phyloP scores from a whole-genome alignment of 1,140 invertebrate genomes.

The Asobara japonica region DNA sequence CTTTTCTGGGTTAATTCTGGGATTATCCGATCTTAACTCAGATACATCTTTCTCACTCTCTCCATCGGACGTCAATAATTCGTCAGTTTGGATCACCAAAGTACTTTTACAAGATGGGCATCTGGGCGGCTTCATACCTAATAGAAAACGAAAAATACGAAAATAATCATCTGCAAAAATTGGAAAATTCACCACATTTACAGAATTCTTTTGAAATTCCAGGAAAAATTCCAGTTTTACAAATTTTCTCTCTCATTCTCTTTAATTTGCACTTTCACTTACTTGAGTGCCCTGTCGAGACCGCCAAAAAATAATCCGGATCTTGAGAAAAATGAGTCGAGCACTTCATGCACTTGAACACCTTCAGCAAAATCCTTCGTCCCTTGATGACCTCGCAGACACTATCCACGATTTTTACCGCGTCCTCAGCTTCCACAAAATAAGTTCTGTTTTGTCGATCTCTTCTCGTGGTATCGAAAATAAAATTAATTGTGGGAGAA shows the following conservation, averaged over 20 bases:
- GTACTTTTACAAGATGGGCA: constrained; percentile 72
- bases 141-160: constrained; percentile 19
- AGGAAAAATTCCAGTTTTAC: too few relatives aligned
- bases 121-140: constrained; percentile 54
- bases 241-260: too few relatives aligned
- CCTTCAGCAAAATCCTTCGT: constrained; percentile 65
- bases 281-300: constrained; percentile 42
- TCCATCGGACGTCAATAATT: constrained; percentile 42
- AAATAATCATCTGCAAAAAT: constrained; percentile 4
- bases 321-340: constrained; percentile 70
- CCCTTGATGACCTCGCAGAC: constrained; percentile 65
- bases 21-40: constrained; percentile 19
- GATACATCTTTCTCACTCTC: constrained; percentile 36
- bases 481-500: constrained; percentile 68
- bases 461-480: constrained; percentile 71
- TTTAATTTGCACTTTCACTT: neutral
- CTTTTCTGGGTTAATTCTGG: constrained; percentile 7
- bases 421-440: constrained; percentile 67
- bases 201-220: constrained; percentile 12
- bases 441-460: constrained; percentile 70
- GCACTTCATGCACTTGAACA: constrained; percentile 74
- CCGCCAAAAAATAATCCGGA: constrained; percentile 48
- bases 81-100: constrained; percentile 68
- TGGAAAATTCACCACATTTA: neutral
- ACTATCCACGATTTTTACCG: constrained; percentile 68